Percentiles rank a stretch among this genome's conserved stretches.
phyloP scores from a whole-genome alignment of 2,797 vertebrate genomes.

The Okamejei kenojei region DNA sequence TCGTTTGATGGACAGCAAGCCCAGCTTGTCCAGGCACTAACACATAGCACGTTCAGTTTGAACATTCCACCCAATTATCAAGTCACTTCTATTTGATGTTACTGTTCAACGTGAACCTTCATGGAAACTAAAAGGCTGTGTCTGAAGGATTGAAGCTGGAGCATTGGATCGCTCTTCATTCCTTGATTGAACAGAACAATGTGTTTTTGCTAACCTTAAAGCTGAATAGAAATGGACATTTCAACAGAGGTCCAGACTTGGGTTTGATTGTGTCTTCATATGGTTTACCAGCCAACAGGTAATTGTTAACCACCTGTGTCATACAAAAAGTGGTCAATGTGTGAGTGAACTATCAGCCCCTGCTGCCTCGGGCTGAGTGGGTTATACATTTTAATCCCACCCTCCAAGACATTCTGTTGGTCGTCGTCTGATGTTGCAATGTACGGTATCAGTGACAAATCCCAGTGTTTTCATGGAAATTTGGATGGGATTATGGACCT shows the following conservation, averaged over 20 bases:
- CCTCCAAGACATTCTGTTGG: background rate
- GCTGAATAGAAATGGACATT: background rate
- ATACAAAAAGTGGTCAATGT: background rate
- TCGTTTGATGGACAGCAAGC: too few relatives aligned
- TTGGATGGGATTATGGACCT: background rate
- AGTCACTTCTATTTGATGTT: background rate
- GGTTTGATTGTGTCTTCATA: background rate
- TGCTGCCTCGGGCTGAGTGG: background rate
- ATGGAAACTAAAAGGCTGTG: background rate
- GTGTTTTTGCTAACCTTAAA: background rate
- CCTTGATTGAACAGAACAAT: background rate
- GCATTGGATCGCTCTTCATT: background rate
- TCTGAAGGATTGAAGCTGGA: background rate
- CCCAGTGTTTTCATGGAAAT: background rate
- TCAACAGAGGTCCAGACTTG: too few relatives aligned
- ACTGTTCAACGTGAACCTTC: background rate
- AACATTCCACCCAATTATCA: background rate
- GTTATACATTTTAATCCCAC: background rate
- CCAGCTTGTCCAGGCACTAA: too few relatives aligned
- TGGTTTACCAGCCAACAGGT: background rate
- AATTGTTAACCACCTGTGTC: background rate
- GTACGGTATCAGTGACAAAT: background rate
- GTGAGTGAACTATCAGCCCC: background rate
- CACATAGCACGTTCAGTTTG: too few relatives aligned
- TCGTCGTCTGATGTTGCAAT: background rate